Conservation (phyloP, 2,888 invertebrate species). For the Parnassius apollo region DNA sequence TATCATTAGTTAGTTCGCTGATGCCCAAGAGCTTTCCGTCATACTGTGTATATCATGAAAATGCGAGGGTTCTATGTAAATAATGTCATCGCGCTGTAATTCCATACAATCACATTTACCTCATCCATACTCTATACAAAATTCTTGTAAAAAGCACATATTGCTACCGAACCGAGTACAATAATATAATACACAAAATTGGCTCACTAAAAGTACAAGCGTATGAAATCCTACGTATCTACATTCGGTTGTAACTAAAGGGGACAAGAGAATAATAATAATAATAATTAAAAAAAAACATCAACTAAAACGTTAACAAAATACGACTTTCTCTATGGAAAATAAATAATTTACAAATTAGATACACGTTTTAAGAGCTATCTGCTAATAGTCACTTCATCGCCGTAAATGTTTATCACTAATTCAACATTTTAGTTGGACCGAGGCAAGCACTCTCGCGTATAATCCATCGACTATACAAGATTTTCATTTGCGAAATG, state of each 20-base stretch:
- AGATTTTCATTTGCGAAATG: constrained; percentile 24
- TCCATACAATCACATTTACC: constrained; percentile 65
- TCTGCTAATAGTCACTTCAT: constrained; percentile 73
- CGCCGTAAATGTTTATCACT: constrained; percentile 68
- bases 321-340: constrained; percentile 80
- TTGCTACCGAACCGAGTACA: constrained; percentile 63
- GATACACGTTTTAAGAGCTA: constrained; percentile 74
- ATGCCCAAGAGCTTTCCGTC: constrained; percentile 23
- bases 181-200: constrained; percentile 72
- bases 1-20: constrained; percentile 30
- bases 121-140: constrained; percentile 58
- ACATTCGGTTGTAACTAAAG: constrained; percentile 74
- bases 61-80: constrained; percentile 61
- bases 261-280: constrained; percentile 59
- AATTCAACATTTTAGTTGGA: constrained; percentile 48
- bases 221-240: constrained; percentile 78
- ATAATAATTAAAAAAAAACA: constrained; percentile 55
- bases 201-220: constrained; percentile 80
- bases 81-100: constrained; percentile 55
- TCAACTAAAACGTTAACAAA: constrained; percentile 82
- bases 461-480: constrained; percentile 14
- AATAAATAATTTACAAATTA: constrained; percentile 79
- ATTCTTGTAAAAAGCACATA: constrained; percentile 55
- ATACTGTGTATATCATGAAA: constrained; percentile 44
- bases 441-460: constrained; percentile 49